These are phyloP conservation scores for Pseudomyrmex cubaensis DNA, from an alignment of 1,140 invertebrate genomes.

Conservation along the genomic window DNA sequence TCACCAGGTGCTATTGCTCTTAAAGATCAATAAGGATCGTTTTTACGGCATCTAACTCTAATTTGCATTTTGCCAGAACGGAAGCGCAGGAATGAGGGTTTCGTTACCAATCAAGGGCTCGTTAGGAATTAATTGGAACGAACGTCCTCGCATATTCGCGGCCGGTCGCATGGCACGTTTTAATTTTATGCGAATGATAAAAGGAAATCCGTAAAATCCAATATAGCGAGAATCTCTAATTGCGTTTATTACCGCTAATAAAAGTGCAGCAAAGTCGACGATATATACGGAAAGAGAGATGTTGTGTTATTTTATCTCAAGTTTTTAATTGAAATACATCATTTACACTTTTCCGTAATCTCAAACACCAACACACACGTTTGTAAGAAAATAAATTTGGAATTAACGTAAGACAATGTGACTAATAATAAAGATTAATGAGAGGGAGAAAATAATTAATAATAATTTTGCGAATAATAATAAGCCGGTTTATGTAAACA, in stretches of 20 bases:
- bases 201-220: slow-evolving; percentile 60
- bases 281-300: slow-evolving; percentile 10
- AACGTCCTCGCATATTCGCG: slow-evolving; percentile 38
- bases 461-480: slow-evolving; percentile 35
- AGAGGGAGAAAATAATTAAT: slow-evolving; percentile 43
- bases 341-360: neutral
- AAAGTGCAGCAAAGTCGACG: slow-evolving; percentile 39
- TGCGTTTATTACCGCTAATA: slow-evolving; percentile 63
- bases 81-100: slow-evolving; percentile 33
- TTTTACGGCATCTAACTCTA: neutral
- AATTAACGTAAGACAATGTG: too few species aligned
- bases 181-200: slow-evolving; percentile 63
- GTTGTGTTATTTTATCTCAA: neutral
- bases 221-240: slow-evolving; percentile 44
- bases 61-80: slow-evolving; percentile 46
- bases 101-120: slow-evolving; percentile 55
- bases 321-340: neutral
- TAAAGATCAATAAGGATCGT: slow-evolving; percentile 50
- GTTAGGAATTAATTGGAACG: slow-evolving; percentile 73
- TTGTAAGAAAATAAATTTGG: too few species aligned
- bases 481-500: slow-evolving; percentile 51
- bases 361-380: too few species aligned
- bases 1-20: slow-evolving; percentile 16
- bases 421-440: neutral
- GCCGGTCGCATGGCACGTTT: slow-evolving; percentile 40